Conservation (phyloP, 1,140 invertebrate species). For the Drosophila bipectinata region DNA sequence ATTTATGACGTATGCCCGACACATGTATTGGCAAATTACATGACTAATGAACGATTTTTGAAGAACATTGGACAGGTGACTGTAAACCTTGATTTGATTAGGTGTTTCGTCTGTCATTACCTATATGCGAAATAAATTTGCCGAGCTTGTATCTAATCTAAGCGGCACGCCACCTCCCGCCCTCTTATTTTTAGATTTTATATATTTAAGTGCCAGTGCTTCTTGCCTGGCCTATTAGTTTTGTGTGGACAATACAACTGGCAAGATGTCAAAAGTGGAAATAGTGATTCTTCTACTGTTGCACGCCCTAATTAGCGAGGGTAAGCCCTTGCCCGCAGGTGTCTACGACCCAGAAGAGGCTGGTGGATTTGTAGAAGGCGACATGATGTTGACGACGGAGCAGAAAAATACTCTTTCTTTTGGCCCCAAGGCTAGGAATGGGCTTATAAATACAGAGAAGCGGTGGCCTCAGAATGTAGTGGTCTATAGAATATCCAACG, state of each 20-base stretch:
- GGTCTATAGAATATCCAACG: slow-evolving; percentile 86
- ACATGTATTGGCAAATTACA: slow-evolving; percentile 33
- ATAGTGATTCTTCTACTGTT: slow-evolving; percentile 36
- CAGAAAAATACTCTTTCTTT: slow-evolving; percentile 61
- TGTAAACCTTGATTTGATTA: slow-evolving; percentile 32
- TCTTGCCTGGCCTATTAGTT: slow-evolving; percentile 34
- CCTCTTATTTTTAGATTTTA: neutral
- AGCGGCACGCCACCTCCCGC: slow-evolving; percentile 1
- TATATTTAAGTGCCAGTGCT: slow-evolving; percentile 24
- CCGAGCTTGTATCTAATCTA: slow-evolving; percentile 40
- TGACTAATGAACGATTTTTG: slow-evolving; percentile 33
- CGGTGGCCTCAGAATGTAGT: slow-evolving; percentile 87
- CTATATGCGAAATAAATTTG: slow-evolving; percentile 42
- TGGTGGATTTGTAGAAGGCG: slow-evolving; percentile 82
- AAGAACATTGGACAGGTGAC: neutral
- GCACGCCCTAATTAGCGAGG: slow-evolving; percentile 8
- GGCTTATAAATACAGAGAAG: slow-evolving; percentile 85
- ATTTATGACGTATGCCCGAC: slow-evolving; percentile 27
- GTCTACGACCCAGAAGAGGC: slow-evolving; percentile 62
- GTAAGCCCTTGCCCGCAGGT: slow-evolving; percentile 28
- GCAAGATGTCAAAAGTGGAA: slow-evolving; percentile 46
- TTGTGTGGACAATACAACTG: slow-evolving; percentile 27
- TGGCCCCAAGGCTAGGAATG: slow-evolving; percentile 84
- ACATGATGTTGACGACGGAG: slow-evolving; percentile 84
- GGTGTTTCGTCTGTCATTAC: slow-evolving; percentile 18